A percentile compares a stretch with the other conserved stretches of the same genome.
phyloP scores from a whole-genome alignment of 2,113 vertebrate genomes.

The Cromileptes altivelis region DNA sequence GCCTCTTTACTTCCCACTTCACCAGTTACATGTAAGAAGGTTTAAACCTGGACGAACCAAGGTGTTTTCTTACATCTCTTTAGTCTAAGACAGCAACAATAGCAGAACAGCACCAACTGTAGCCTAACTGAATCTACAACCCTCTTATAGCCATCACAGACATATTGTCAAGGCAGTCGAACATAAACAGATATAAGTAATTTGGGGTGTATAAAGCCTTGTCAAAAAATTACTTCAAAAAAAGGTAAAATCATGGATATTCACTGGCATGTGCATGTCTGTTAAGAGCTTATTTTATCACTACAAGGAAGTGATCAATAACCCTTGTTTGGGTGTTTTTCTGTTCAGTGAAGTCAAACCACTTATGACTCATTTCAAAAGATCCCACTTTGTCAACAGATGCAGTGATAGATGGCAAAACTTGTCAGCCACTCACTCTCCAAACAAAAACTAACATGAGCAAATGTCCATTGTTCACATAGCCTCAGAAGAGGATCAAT shows the following conservation, averaged over 20 bases:
- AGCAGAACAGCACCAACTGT: neutral
- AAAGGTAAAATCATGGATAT: neutral
- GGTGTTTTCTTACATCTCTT: neutral
- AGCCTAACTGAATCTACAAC: neutral
- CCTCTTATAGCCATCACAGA: too few species aligned
- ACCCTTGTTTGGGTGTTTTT: neutral
- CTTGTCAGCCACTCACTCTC: neutral
- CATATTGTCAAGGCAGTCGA: neutral
- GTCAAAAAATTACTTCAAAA: neutral
- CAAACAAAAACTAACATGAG: neutral
- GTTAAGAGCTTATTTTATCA: neutral
- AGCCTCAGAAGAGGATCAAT: conserved; percentile 11
- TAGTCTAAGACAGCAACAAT: neutral
- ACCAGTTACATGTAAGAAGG: conserved; percentile 23
- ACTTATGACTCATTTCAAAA: neutral
- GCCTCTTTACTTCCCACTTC: neutral
- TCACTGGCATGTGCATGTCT: neutral
- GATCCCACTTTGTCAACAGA: neutral
- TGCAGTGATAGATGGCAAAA: neutral
- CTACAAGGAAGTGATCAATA: neutral
- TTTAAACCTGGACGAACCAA: conserved; percentile 6
- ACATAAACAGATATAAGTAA: neutral
- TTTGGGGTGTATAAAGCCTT: neutral
- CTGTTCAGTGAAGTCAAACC: neutral
- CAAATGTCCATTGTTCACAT: neutral